These are phyloP conservation scores for Parotocinclus haroldoi DNA, from an alignment of 2,797 vertebrate species.

Conservation along the genomic window DNA sequence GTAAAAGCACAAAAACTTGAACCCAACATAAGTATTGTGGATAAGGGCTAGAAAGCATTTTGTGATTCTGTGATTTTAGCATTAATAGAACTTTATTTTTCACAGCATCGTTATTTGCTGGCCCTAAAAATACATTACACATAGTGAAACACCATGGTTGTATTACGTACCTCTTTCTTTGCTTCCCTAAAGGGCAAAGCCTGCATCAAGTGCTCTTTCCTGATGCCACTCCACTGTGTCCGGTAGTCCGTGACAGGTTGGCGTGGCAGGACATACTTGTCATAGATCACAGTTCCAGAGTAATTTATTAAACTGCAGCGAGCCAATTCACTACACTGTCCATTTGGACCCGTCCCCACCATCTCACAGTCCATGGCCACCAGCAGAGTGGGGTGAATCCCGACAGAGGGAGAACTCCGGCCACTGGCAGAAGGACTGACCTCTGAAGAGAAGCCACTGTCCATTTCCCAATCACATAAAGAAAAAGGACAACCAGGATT, in stretches of 20 bases:
- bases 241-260: constrained; percentile 81
- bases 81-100: too few species aligned
- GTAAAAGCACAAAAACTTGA: too few species aligned
- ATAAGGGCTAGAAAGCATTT: too few species aligned
- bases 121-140: background rate
- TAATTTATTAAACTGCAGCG: constrained; percentile 90
- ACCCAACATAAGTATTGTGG: too few species aligned
- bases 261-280: constrained; percentile 81
- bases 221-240: constrained; percentile 90
- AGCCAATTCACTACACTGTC: constrained; percentile 79
- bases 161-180: constrained; percentile 77
- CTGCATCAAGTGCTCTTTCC: constrained; percentile 69
- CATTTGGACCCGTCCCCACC: constrained; percentile 89
- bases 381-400: constrained; percentile 41
- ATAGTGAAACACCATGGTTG: too few species aligned
- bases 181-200: constrained; percentile 79
- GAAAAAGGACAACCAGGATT: background rate
- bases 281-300: constrained; percentile 80
- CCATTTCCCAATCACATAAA: constrained; percentile 61
- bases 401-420: constrained; percentile 59
- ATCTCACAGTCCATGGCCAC: constrained; percentile 96
- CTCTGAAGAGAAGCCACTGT: constrained; percentile 70
- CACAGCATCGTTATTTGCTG: background rate
- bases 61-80: too few species aligned
- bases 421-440: constrained; percentile 62